Evolutionary conservation across 2,888 invertebrate species (phyloP), one percentile per base, ranked within the genome.

Genomic region (Calameuta pallipes): DNA sequence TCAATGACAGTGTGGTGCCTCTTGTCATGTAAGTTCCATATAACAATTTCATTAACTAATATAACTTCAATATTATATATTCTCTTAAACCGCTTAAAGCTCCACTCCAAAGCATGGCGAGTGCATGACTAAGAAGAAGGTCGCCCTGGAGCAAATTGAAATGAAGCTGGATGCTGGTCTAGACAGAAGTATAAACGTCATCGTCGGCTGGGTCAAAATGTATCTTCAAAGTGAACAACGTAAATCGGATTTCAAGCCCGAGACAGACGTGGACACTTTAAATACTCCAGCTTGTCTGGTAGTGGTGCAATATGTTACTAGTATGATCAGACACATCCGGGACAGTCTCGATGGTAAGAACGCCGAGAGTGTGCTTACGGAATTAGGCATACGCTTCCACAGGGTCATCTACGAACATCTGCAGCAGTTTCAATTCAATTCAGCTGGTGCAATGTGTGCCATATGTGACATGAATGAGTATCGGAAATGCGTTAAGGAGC

Each of bases 391-490:
- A 35, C 94, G 98, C n/a, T 94, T 99, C 82, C 99, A 99, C 92
- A 94, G 98, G 75, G 96, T 98, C 75, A 96, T 99, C 83, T 97
- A 97, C 89, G 98, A 99, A 83, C 99, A 99, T 91, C 93, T 99
- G 82, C 96, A 97, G 86, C 97, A 97, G 89, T 98, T 96, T 93
- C 97, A 98, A 90, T 99, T 98, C 89, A 98, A 97, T 91, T 97
- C 97, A 9, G 96, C 98, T 74, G 98, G 99, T 78, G 99, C 99
- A 0, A 98, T 99, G 97, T 96, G 98, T 90, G 98, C 97, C 3
- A 98, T 99, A 85, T 99, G 98, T 92, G 99, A 99, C 93, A 97
- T 99, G 85, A 98, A 98, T 88, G 99, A 99, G 92, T 99, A 99
- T 92, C 94, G 98, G 33, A 96, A 97, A 85, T 97, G 97, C 89